Base-by-base conservation (phyloP, 2,797 vertebrate genomes). In the Galagoides demidoff region DNA sequence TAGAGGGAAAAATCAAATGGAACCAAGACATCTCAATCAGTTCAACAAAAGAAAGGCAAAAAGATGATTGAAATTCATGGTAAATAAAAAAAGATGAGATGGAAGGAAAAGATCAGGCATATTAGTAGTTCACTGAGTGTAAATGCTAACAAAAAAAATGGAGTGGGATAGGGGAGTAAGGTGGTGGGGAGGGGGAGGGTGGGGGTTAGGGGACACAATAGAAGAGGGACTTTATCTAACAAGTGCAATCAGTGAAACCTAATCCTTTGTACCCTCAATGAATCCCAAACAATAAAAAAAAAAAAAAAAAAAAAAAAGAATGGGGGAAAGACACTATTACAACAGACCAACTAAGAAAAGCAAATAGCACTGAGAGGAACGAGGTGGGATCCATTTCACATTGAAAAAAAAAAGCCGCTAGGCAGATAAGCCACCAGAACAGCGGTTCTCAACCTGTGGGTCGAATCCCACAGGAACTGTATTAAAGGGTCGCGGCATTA, bases 91-190 rank as follows among this genome's bases (percentile, higher is more conserved):
- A 61, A 73, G 71, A 29, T 5, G 68, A 77, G 31, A 79, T 19
- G 37, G 39, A 22, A 95, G 27, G 37, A 43, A 43, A 93, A 76
- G 76, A 61, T 64, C 66, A 87, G 90, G 77, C 22, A 29, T 31
- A 68, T n/a, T 20, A 57, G 37, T 61, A 64, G 45, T 73, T 93
- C 84, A 61, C 17, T 37, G 23, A 89, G 55, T 93, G 74, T 63
- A 91, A 95, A 88, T 52, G 39, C 39, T 94, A 81, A 68, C 43
- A 85, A 82, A 92, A 96, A 89, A 76, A 92, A 93, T 61, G 4
- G 20, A 14, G 49, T 49, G 49, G 49, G 49, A 49, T 49, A 11
- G 49, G 49, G 45, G 49, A 13, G 49, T 49, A 13, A 49, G 13
- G 49, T 49, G 13, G 49, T 13, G 13, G 49, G 49, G 49, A 49